phyloP scores from a whole-genome alignment of 2,113 vertebrate genomes.

The Aythya baeri region DNA sequence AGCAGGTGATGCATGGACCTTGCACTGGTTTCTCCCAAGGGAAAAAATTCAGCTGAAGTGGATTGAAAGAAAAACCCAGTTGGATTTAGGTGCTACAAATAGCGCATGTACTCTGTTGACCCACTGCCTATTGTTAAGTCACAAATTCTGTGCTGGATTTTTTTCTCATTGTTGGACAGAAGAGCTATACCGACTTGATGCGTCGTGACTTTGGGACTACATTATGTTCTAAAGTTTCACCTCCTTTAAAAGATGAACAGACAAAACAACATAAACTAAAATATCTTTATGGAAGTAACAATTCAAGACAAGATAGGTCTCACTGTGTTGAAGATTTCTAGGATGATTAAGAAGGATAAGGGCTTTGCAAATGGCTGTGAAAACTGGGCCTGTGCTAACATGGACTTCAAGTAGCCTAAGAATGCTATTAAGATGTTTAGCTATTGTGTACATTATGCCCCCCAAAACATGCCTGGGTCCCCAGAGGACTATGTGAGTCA shows the following conservation, averaged over 20 bases:
- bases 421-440: accelerated
- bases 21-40: not conserved
- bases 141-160: not conserved
- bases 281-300: not conserved
- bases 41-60: not conserved
- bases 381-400: not conserved
- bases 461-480: accelerated
- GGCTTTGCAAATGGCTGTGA: not conserved
- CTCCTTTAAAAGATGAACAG: not conserved
- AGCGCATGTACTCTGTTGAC: not conserved
- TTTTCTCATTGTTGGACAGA: not conserved
- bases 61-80: not conserved
- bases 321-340: not conserved
- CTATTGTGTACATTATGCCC: not conserved
- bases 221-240: not conserved
- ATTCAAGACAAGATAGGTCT: not conserved
- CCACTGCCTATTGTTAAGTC: not conserved
- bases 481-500: not conserved
- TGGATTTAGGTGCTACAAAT: not conserved
- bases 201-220: not conserved
- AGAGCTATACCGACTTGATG: not conserved
- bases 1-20: not conserved
- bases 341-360: not conserved
- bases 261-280: not conserved
- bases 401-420: not conserved